phyloP scores from a whole-genome alignment of 2,113 vertebrate genomes.

The Martes martes region DNA sequence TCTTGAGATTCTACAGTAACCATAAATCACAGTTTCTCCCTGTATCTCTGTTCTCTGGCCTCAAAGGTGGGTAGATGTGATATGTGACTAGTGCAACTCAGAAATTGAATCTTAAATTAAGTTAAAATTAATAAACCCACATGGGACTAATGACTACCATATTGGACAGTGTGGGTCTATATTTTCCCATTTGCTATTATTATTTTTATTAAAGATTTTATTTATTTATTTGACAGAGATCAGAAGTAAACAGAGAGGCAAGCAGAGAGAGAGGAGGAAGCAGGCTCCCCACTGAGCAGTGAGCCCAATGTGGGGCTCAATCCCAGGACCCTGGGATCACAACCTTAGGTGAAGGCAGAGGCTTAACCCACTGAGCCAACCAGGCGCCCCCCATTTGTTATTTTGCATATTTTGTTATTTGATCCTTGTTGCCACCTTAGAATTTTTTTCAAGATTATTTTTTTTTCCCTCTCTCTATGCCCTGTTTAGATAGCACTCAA shows the following conservation, averaged over 20 bases:
- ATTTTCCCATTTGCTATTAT: not conserved
- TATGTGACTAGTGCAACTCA: not conserved
- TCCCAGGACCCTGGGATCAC: no score
- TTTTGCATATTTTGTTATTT: not conserved
- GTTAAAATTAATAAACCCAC: not conserved
- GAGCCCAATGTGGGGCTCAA: no score
- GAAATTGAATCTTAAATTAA: not conserved
- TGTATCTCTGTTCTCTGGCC: not conserved
- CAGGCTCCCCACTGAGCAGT: no score
- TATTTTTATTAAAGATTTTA: no score
- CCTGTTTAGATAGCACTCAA: not conserved
- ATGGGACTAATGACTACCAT: not conserved
- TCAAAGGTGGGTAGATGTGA: not conserved
- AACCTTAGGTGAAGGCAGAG: no score
- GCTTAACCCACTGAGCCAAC: no score
- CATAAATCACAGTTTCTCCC: not conserved
- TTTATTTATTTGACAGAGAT: no score
- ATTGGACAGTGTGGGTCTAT: not conserved
- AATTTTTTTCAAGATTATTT: not conserved
- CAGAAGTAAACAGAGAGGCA: no score
- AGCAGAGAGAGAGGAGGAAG: no score
- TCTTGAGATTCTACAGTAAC: not conserved
- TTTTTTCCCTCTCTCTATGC: not conserved
- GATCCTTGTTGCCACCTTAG: not conserved
- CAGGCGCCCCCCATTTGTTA: no score